Evolutionary conservation across 2,797 vertebrate genomes (phyloP).

Genomic region (Arrhamphus sclerolepis): DNA sequence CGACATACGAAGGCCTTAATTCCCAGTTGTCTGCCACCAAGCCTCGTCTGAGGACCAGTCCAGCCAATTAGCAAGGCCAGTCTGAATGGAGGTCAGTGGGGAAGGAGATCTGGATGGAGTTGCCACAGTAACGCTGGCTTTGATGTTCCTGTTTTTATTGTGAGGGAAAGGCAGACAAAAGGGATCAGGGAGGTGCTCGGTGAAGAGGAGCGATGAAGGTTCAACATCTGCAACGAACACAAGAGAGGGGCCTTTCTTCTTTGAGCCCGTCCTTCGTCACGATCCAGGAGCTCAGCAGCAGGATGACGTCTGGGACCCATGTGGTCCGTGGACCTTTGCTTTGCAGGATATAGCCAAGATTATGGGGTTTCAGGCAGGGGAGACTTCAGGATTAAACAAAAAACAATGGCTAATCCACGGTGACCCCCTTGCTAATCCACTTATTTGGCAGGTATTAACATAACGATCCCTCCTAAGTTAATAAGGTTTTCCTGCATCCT

Average conservation of each 20-base stretch:
- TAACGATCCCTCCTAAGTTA: slow-evolving; percentile 64
- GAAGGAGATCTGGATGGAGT: slow-evolving; percentile 24
- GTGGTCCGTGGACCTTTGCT: slow-evolving; percentile 47
- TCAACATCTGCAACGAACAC: slow-evolving; percentile 7
- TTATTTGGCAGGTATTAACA: slow-evolving; percentile 76
- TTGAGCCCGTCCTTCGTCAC: background rate
- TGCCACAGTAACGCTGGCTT: slow-evolving; percentile 46
- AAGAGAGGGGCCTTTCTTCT: slow-evolving; percentile 6
- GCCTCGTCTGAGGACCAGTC: slow-evolving; percentile 26
- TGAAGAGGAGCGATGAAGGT: slow-evolving; percentile 11
- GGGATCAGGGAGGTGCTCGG: slow-evolving; percentile 12
- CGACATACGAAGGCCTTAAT: slow-evolving; percentile 12
- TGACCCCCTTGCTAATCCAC: slow-evolving; percentile 75
- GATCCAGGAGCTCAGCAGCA: slow-evolving; percentile 24
- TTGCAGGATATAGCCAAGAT: slow-evolving; percentile 67
- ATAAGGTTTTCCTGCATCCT: slow-evolving; percentile 47
- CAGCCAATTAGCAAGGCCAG: slow-evolving; percentile 48
- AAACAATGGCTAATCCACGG: slow-evolving; percentile 68
- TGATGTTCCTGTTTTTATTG: slow-evolving; percentile 29
- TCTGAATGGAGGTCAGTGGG: slow-evolving; percentile 6
- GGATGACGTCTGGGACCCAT: slow-evolving; percentile 35
- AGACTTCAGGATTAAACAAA: slow-evolving; percentile 63
- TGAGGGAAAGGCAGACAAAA: slow-evolving; percentile 26
- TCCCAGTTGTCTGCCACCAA: slow-evolving; percentile 35
- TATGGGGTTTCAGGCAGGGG: slow-evolving; percentile 35